Conservation (phyloP, 64 coral and sea anemone genomes). For the Stylophora pistillata region DNA sequence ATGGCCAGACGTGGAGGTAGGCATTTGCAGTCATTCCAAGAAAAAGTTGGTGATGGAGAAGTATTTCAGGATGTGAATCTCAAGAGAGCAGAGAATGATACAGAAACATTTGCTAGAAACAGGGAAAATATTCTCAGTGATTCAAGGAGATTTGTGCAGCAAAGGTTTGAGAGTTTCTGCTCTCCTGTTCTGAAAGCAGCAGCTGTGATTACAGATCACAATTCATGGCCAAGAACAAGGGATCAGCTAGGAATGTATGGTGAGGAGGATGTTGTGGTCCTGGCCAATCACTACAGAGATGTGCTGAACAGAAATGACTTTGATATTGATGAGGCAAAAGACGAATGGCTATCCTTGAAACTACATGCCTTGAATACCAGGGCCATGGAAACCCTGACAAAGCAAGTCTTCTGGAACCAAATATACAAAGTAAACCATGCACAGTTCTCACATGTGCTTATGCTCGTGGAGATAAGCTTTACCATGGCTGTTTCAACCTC, state of each 20-base stretch:
- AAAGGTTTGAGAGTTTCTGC: slow-evolving; percentile 52
- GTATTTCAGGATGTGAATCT: slow-evolving; percentile 57
- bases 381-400: slow-evolving; percentile 32
- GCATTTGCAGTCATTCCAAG: slow-evolving; percentile 52
- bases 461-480: slow-evolving; percentile 25
- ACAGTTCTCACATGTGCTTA: slow-evolving; percentile 24
- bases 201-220: slow-evolving; percentile 55
- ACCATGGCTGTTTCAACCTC: slow-evolving; percentile 29
- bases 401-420: slow-evolving; percentile 30
- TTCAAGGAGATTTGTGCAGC: slow-evolving; percentile 47
- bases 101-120: slow-evolving; percentile 60
- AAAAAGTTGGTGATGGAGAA: slow-evolving; percentile 63
- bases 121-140: slow-evolving; percentile 45
- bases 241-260: slow-evolving; percentile 54
- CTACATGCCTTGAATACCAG: slow-evolving; percentile 29
- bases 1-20: slow-evolving; percentile 37
- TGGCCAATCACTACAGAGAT: slow-evolving; percentile 23
- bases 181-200: slow-evolving; percentile 40
- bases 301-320: slow-evolving; percentile 30
- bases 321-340: slow-evolving; percentile 28
- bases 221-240: slow-evolving; percentile 49
- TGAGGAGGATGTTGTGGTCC: slow-evolving; percentile 45
- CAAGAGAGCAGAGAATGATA: slow-evolving; percentile 50
- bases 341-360: slow-evolving; percentile 19
- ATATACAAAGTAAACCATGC: slow-evolving; percentile 9